Base-by-base conservation (phyloP, 2,113 vertebrate genomes). In the Corydoras maculifer region DNA sequence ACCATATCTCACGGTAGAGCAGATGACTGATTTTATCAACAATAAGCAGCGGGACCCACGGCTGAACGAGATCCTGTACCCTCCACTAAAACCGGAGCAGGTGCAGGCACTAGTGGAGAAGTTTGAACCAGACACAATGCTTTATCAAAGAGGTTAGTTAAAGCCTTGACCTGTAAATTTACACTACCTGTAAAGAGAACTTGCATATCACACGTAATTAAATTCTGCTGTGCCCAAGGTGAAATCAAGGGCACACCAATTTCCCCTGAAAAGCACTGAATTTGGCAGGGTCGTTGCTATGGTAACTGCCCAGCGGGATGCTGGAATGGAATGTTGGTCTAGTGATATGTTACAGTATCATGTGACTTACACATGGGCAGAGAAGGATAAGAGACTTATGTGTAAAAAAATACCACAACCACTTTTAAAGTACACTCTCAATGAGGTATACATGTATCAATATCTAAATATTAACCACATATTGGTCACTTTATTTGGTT, bases 21-120 rank as follows among this genome's bases (percentile, higher is more conserved):
- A 99, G 87, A 92, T 99, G 93, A 97, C 93, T 57, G 96, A 99
- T 72, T 99, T 99, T 60, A 96, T 99, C 79, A 99, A 99, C 83
- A 86, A 81, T 18, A 96, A 93, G 80, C 96, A 98, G 76, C 88
- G 96, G 62, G 96, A 99, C 86, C 95, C 96, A 18, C 90, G 96
- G 3, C 88, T 99, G 70, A 99, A 99, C 53, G 96, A 98, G 91
- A 98, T 99, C 62, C 93, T 99, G 65, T 99, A 97, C 80, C 97
- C 97, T 4, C 96, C 94, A 0, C 88, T 99, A 80, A 98, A 98
- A 80, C 89, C 94, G 29, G 95, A 95, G 9, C 97, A 99, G 88
- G 96, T 99, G 75, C 96, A 99, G 81, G 82, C 88, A 54, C 86
- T 99, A 86, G 92, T 98, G 83, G 97, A 99, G 86, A 99, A 98